Conservation (phyloP, 2,888 invertebrate species). For the Lithophane leautieri region DNA sequence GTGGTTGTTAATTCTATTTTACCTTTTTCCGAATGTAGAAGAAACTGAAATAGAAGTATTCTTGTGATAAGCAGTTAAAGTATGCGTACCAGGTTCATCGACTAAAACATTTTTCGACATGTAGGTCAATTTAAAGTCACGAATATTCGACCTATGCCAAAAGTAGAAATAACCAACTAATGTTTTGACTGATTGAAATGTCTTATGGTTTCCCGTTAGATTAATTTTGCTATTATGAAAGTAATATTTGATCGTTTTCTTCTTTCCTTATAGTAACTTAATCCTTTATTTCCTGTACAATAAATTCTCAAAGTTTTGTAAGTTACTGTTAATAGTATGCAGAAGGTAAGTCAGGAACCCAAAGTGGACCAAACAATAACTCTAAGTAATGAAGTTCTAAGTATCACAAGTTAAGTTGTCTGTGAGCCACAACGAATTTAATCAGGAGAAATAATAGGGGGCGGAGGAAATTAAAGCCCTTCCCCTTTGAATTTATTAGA, state of each 20-base stretch:
- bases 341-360: slow-evolving; percentile 21
- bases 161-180: background rate
- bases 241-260: background rate
- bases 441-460: slow-evolving; percentile 63
- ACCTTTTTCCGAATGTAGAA: background rate
- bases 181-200: background rate
- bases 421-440: slow-evolving; percentile 63
- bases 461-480: slow-evolving; percentile 57
- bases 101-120: background rate
- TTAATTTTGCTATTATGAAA: too few relatives aligned
- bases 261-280: background rate
- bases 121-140: too few relatives aligned
- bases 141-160: background rate
- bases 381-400: slow-evolving; percentile 64
- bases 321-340: slow-evolving; percentile 8
- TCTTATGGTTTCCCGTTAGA: background rate
- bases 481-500: slow-evolving; percentile 64
- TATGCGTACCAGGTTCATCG: too few relatives aligned
- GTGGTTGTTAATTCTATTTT: slow-evolving; percentile 8
- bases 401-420: slow-evolving; percentile 64
- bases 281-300: background rate
- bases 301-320: slow-evolving; percentile 27
- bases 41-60: background rate
- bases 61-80: background rate
- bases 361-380: slow-evolving; percentile 47